phyloP scores from a whole-genome alignment of 2,888 invertebrate species.

The Chironomus riparius region DNA sequence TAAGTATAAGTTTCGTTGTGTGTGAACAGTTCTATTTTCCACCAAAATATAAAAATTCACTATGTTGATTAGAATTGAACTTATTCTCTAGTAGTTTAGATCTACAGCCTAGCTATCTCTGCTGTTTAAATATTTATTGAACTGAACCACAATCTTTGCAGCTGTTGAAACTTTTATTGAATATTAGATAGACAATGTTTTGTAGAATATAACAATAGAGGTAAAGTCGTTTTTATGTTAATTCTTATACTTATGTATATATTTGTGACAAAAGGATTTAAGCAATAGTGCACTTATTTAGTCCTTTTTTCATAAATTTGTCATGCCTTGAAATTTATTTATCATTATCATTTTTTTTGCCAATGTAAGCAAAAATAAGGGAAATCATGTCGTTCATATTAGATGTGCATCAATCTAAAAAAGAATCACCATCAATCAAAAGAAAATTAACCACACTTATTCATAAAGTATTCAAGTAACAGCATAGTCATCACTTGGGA shows the following conservation, averaged over 20 bases:
- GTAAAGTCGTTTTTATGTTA: background rate
- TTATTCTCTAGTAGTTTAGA: conserved; percentile 1
- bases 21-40: conserved; percentile 14
- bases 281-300: background rate
- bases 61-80: background rate
- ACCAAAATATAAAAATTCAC: background rate
- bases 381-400: too few relatives aligned
- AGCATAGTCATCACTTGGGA: too few relatives aligned
- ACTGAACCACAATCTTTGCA: background rate
- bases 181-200: background rate
- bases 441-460: background rate
- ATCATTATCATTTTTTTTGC: background rate
- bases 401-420: too few relatives aligned
- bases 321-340: too few relatives aligned
- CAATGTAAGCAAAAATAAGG: background rate
- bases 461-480: too few relatives aligned
- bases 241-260: background rate
- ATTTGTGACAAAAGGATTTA: background rate
- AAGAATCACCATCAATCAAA: too few relatives aligned
- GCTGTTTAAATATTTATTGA: background rate
- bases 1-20: conserved; percentile 24
- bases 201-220: background rate
- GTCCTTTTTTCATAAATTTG: background rate
- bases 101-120: background rate
- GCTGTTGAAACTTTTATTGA: background rate